These are phyloP conservation scores for Trematocara macrostoma DNA, from an alignment of 2,113 vertebrate genomes.

Conservation along the genomic window DNA sequence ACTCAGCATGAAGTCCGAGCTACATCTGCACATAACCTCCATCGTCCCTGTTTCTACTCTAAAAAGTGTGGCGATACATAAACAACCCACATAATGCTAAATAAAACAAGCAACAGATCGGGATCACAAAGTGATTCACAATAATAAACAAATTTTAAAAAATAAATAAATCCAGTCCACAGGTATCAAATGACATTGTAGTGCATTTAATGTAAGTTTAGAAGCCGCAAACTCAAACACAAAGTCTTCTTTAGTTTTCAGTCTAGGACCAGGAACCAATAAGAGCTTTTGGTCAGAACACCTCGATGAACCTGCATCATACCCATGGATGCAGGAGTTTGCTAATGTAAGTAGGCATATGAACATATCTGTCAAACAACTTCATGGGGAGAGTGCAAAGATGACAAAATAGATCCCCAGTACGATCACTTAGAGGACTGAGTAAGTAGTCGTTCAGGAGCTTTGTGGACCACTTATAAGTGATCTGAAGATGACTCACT, in stretches of 20 bases:
- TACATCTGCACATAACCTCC: background rate
- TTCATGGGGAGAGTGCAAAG: background rate
- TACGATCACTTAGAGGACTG: background rate
- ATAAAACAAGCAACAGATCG: background rate
- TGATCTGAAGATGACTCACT: fast-evolving
- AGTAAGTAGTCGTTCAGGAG: background rate
- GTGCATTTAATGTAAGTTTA: background rate
- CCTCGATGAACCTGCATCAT: background rate
- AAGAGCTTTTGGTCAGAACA: background rate
- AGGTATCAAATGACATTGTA: background rate
- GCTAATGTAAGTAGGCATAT: background rate
- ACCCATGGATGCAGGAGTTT: background rate
- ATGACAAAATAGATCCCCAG: background rate
- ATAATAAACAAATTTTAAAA: background rate
- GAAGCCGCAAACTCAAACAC: background rate
- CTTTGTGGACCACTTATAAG: background rate
- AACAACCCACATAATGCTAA: background rate
- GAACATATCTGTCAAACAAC: background rate
- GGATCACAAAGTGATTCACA: background rate
- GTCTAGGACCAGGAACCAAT: background rate
- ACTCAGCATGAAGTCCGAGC: background rate
- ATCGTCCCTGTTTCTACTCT: background rate
- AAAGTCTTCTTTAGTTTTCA: background rate
- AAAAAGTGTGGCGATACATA: background rate
- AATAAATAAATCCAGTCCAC: background rate